phyloP scores from a whole-genome alignment of 37 sponge, comb jelly and placozoan genomes.

The Cladorhizidae sp. region DNA sequence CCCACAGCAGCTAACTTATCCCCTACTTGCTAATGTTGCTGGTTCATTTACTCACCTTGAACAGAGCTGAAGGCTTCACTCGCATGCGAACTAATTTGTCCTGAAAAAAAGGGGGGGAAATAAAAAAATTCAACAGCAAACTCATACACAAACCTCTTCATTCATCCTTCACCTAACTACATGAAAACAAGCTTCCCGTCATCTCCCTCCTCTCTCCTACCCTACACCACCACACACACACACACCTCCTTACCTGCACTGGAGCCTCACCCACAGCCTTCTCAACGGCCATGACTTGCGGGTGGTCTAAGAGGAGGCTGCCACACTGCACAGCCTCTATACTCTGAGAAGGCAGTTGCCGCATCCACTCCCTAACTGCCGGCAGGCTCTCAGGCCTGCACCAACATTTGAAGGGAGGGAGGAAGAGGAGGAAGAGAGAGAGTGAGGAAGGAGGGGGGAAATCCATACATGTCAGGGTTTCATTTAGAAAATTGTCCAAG shows the following conservation, averaged over 20 bases:
- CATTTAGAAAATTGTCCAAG: no score
- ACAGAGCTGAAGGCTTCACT: constrained; percentile 52
- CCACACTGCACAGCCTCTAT: constrained; percentile 70
- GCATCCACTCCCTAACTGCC: constrained; percentile 59
- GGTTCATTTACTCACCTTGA: constrained; percentile 21
- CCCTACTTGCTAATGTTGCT: no score
- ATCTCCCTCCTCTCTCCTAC: background rate
- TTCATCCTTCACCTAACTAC: background rate
- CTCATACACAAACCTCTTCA: background rate
- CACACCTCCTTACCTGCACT: constrained; percentile 15
- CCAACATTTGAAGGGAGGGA: background rate
- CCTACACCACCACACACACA: no score
- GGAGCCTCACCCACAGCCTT: constrained; percentile 26
- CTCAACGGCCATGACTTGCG: constrained; percentile 66
- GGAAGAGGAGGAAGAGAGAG: no score
- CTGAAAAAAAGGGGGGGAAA: background rate
- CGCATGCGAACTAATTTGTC: constrained; percentile 17
- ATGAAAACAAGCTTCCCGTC: background rate
- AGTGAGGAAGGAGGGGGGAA: no score
- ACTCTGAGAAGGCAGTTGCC: constrained; percentile 58
- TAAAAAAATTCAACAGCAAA: background rate
- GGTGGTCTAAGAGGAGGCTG: constrained; percentile 52
- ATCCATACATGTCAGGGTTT: no score
- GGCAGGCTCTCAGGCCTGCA: constrained; percentile 45
- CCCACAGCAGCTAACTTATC: no score